phyloP scores from a whole-genome alignment of 2,888 invertebrate genomes.

The Subacronicta megacephala region DNA sequence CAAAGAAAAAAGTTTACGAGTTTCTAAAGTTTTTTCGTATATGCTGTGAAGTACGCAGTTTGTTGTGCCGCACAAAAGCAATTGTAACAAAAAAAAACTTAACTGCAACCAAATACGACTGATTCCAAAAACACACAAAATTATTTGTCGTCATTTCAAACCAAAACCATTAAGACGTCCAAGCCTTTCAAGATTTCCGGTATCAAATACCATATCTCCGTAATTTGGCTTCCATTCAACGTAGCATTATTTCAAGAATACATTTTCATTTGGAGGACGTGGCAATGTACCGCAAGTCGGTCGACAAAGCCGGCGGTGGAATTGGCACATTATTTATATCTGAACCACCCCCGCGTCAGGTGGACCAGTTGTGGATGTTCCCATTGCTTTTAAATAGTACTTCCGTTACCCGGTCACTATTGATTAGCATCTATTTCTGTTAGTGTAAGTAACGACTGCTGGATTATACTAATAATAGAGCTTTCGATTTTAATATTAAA shows the following conservation, averaged over 20 bases:
- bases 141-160: slow-evolving; percentile 13
- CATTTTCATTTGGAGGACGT: slow-evolving; percentile 55
- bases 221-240: slow-evolving; percentile 44
- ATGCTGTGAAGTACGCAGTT: slow-evolving; percentile 20
- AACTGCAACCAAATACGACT: no score
- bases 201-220: slow-evolving; percentile 53
- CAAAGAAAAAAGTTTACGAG: slow-evolving; percentile 28
- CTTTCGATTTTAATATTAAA: slow-evolving; percentile 25
- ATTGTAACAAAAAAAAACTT: no score
- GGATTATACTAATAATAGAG: slow-evolving; percentile 15
- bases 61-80: slow-evolving; percentile 10
- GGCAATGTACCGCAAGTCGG: slow-evolving; percentile 73
- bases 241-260: slow-evolving; percentile 57
- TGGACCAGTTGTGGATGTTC: slow-evolving; percentile 59
- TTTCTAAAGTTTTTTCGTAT: slow-evolving; percentile 15
- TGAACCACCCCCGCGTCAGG: slow-evolving; percentile 69
- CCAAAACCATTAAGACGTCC: slow-evolving; percentile 12
- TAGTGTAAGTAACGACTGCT: slow-evolving; percentile 36
- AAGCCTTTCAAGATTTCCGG: slow-evolving; percentile 49
- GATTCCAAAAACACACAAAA: slow-evolving; percentile 11
- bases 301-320: slow-evolving; percentile 70
- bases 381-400: slow-evolving; percentile 56
- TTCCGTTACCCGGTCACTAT: slow-evolving; percentile 56
- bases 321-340: slow-evolving; percentile 81
- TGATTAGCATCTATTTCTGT: slow-evolving; percentile 53